Evolutionary conservation across 2,113 vertebrate genomes (phyloP).

Genomic region (Lophotis ruficrista): DNA sequence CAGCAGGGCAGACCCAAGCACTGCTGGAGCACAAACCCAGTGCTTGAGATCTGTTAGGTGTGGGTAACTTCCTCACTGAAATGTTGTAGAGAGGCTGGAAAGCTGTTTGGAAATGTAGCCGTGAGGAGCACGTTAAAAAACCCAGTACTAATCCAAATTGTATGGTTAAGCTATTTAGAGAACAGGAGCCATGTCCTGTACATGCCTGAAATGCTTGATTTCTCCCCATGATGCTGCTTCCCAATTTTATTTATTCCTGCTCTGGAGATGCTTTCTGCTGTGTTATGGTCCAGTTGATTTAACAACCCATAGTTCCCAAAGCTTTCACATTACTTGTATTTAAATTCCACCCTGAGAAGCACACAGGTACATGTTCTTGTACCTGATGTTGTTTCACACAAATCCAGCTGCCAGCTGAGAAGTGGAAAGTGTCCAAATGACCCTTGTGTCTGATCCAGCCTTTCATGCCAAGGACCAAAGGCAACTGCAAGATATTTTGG

Average conservation of each 20-base stretch:
- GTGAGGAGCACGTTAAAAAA: not conserved
- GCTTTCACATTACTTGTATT: not conserved
- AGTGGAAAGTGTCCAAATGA: not conserved
- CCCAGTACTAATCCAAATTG: not conserved
- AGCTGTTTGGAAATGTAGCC: not conserved
- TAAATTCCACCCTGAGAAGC: not conserved
- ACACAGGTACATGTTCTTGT: not conserved
- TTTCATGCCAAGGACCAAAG: not conserved
- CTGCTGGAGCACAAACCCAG: not conserved
- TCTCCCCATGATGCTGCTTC: not conserved
- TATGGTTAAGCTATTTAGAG: not conserved
- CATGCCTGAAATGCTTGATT: rapidly evolving
- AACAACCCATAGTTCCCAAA: not conserved
- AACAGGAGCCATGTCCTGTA: not conserved
- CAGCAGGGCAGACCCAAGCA: not conserved
- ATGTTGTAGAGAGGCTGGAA: not conserved
- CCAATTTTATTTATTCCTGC: not conserved
- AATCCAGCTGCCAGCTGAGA: not conserved
- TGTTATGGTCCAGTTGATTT: not conserved
- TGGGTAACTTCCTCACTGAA: not conserved
- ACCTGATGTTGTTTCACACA: not conserved
- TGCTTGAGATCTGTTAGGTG: not conserved
- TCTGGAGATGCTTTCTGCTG: not conserved
- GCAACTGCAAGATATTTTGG: not conserved
- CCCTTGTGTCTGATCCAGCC: not conserved